A percentile compares a stretch with the other conserved stretches of the same genome.
Conservation (phyloP, 2,797 vertebrate genomes). For the Danio choprae region DNA sequence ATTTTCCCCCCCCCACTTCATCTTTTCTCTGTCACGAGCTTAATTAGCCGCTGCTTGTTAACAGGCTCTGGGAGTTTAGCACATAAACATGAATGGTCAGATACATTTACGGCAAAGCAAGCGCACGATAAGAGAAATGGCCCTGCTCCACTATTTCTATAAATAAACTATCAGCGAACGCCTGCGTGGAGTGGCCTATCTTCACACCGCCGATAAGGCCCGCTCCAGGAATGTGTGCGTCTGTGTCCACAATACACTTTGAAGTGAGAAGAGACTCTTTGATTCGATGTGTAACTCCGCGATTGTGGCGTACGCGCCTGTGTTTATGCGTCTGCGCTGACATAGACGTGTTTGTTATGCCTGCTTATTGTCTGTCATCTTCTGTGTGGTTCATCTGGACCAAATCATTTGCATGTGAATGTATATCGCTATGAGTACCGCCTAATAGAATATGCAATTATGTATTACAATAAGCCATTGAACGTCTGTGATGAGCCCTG, state of each 20-base stretch:
- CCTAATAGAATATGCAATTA: conserved; percentile 64
- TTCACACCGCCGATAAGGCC: conserved; percentile 51
- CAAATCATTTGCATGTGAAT: conserved; percentile 65
- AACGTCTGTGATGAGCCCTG: conserved; percentile 51
- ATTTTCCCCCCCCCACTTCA: conserved; percentile 33
- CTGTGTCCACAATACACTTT: conserved; percentile 56
- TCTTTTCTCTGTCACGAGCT: conserved; percentile 51
- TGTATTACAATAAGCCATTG: conserved; percentile 58
- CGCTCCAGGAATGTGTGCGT: conserved; percentile 40
- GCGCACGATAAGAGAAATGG: conserved; percentile 59
- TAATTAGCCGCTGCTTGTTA: conserved; percentile 62
- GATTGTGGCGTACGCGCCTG: conserved; percentile 30
- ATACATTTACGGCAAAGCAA: conserved; percentile 50
- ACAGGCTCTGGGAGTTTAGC: conserved; percentile 58
- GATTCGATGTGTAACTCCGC: conserved; percentile 59
- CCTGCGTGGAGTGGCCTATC: conserved; percentile 56
- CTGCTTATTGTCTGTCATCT: conserved; percentile 60
- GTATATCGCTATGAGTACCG: conserved; percentile 59
- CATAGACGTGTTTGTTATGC: conserved; percentile 60
- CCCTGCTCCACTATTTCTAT: conserved; percentile 51
- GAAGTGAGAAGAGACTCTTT: conserved; percentile 57
- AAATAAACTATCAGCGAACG: conserved; percentile 61
- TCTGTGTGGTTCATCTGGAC: conserved; percentile 61
- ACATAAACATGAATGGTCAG: conserved; percentile 58
- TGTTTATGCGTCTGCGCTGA: conserved; percentile 39